A percentile compares a stretch with the other conserved stretches of the same genome.
phyloP scores from a whole-genome alignment of 2,888 invertebrate species.

The Eupsilia transversa region DNA sequence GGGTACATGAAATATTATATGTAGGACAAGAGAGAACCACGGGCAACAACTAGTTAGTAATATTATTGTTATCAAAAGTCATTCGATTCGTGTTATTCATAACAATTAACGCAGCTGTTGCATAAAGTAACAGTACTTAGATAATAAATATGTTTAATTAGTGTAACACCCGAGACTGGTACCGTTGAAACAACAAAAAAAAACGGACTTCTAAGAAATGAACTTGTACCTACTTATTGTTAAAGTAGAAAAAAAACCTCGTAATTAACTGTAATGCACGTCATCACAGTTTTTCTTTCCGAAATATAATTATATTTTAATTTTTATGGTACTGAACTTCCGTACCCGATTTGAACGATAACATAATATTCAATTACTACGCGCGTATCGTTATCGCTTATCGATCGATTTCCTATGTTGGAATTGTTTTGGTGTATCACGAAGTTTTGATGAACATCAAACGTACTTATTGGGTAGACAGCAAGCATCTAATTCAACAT shows the following conservation, averaged over 20 bases:
- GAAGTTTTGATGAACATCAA: constrained; percentile 15
- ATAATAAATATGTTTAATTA: constrained; percentile 45
- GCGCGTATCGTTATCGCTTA: constrained; percentile 44
- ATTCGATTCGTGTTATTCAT: constrained; percentile 35
- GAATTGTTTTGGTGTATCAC: constrained; percentile 22
- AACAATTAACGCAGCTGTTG: constrained; percentile 43
- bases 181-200: constrained; percentile 52
- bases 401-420: constrained; percentile 38
- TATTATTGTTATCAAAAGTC: constrained; percentile 33
- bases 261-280: constrained; percentile 7
- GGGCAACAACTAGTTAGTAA: not conserved
- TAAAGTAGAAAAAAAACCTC: constrained; percentile 11
- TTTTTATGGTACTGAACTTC: constrained; percentile 23
- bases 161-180: constrained; percentile 23
- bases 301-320: constrained; percentile 1
- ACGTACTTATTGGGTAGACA: not conserved
- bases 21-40: not conserved
- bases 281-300: not conserved
- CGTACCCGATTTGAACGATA: constrained; percentile 29
- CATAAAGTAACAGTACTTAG: constrained; percentile 54
- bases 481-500: constrained; percentile 8
- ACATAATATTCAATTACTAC: constrained; percentile 39
- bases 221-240: constrained; percentile 3
- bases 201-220: constrained; percentile 16
- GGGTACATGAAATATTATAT: not conserved